phyloP scores from a whole-genome alignment of 2,113 vertebrate species.

The Dinomys branickii region DNA sequence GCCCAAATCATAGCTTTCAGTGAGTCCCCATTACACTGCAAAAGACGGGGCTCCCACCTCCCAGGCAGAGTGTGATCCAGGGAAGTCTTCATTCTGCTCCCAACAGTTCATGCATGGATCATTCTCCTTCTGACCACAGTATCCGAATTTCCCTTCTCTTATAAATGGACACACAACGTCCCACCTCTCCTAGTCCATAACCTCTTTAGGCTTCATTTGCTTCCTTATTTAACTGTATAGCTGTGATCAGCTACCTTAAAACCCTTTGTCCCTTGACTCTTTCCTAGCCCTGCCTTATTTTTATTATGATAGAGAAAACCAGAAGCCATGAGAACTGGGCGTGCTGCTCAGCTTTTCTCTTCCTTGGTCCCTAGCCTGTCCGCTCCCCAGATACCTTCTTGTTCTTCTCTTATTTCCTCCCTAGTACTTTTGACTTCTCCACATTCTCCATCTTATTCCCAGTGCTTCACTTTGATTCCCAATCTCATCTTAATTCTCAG shows the following conservation, averaged over 20 bases:
- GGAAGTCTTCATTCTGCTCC: background rate
- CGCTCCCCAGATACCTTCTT: background rate
- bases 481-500: background rate
- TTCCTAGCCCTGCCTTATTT: background rate
- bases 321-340: background rate
- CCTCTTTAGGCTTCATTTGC: background rate
- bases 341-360: background rate
- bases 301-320: background rate
- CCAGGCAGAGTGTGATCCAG: background rate
- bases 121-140: background rate
- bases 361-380: background rate
- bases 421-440: background rate
- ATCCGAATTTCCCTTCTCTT: background rate
- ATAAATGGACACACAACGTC: background rate
- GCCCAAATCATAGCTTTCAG: background rate
- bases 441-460: background rate
- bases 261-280: background rate
- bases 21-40: background rate
- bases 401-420: slow-evolving; percentile 6
- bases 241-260: background rate
- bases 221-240: background rate
- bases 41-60: background rate
- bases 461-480: background rate
- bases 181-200: background rate
- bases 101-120: background rate